Percentiles rank a stretch among this genome's conserved stretches.
Evolutionary conservation across 2,113 vertebrate species (phyloP).

Genomic region (Spheniscus mendiculus): DNA sequence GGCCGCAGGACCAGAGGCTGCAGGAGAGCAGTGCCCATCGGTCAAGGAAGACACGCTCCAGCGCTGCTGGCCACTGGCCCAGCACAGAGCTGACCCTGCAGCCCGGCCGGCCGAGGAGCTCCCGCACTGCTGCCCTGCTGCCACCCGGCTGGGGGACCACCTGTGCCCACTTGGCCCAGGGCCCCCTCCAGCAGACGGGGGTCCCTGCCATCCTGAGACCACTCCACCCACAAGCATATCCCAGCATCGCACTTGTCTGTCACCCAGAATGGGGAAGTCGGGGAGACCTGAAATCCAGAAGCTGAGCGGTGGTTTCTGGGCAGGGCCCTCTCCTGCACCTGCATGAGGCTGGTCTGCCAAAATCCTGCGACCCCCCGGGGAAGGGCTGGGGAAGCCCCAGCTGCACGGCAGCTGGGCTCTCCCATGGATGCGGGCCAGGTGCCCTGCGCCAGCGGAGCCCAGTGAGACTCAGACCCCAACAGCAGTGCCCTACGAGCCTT

Average conservation of each 20-base stretch:
- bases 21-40: background rate
- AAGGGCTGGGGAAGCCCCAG: background rate
- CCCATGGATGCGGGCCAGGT: fast-evolving
- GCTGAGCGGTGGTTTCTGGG: background rate
- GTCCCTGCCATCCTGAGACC: background rate
- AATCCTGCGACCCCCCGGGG: background rate
- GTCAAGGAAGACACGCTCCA: background rate
- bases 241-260: background rate
- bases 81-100: background rate
- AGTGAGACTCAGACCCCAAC: fast-evolving
- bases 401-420: background rate
- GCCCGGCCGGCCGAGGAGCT: background rate
- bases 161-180: background rate
- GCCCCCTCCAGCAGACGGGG: background rate
- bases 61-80: background rate
- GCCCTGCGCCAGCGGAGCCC: background rate
- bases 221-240: background rate
- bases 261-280: background rate
- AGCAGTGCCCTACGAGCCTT: background rate
- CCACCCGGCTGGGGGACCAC: background rate
- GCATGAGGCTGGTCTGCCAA: background rate
- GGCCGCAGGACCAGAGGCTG: background rate
- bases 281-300: background rate
- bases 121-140: background rate
- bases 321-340: background rate